Conservation (phyloP, 2,888 invertebrate genomes). For the Blera fallax region DNA sequence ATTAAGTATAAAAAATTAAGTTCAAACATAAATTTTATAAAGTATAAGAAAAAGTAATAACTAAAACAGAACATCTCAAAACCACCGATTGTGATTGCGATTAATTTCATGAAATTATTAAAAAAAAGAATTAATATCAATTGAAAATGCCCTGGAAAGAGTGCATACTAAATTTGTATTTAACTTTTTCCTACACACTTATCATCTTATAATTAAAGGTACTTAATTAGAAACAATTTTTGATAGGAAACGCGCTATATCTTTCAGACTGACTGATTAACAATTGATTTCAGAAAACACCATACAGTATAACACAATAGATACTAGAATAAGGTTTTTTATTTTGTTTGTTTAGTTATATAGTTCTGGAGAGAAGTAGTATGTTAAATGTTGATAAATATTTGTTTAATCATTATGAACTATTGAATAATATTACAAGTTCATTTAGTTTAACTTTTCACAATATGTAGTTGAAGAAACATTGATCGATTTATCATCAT, state of each 20-base stretch:
- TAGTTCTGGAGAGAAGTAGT: conserved; percentile 9
- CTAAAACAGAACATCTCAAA: conserved; percentile 74
- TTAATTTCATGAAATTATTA: conserved; percentile 76
- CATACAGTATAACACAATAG: conserved; percentile 51
- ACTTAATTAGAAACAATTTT: conserved; percentile 43
- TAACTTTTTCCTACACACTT: conserved; percentile 31
- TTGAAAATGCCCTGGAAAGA: conserved; percentile 24
- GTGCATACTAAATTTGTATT: conserved; percentile 17
- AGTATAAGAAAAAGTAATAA: conserved; percentile 71
- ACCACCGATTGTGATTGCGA: conserved; percentile 82
- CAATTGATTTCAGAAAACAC: conserved; percentile 51
- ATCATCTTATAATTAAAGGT: conserved; percentile 34
- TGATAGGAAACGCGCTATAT: conserved; percentile 52
- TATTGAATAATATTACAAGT: background rate
- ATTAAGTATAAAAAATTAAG: conserved; percentile 63
- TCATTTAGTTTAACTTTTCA: background rate
- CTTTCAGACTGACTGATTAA: conserved; percentile 63
- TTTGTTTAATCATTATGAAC: conserved; percentile 13
- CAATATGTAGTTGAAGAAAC: background rate
- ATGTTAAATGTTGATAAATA: conserved; percentile 16
- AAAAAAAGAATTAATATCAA: conserved; percentile 67
- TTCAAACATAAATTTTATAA: conserved; percentile 67
- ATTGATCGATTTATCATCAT: background rate
- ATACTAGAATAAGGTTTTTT: conserved; percentile 39
- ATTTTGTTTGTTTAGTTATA: conserved; percentile 29